These are phyloP conservation scores for Cephus pygmeus DNA, from an alignment of 2,888 invertebrate species.

Conservation along the genomic window DNA sequence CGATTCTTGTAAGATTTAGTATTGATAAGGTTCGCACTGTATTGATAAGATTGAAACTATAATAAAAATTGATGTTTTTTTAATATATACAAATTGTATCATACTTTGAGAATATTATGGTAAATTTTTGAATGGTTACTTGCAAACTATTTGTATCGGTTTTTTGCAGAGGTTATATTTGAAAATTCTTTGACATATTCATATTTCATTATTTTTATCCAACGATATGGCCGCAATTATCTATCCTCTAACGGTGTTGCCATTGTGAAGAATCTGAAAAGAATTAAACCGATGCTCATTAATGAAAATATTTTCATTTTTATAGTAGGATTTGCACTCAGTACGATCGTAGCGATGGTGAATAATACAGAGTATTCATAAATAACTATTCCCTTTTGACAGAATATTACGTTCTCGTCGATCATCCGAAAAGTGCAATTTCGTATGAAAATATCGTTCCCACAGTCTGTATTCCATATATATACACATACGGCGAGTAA, in stretches of 20 bases:
- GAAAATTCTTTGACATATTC: background rate
- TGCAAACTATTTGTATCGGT: background rate
- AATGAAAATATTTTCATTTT: background rate
- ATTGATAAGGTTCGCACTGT: background rate
- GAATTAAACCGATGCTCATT: background rate
- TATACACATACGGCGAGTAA: background rate
- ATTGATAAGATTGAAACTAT: background rate
- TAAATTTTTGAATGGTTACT: background rate
- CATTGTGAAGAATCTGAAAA: background rate
- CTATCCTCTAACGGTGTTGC: background rate
- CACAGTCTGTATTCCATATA: background rate
- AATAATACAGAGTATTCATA: background rate
- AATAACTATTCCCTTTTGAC: background rate
- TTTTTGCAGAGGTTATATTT: background rate
- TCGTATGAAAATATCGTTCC: background rate
- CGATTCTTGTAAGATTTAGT: background rate
- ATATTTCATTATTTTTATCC: background rate
- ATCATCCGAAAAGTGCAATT: background rate
- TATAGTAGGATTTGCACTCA: background rate
- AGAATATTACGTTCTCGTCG: background rate
- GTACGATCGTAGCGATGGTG: background rate
- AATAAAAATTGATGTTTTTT: background rate
- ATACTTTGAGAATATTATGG: background rate
- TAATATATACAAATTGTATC: background rate
- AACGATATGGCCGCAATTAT: background rate